A percentile compares a stretch with the other conserved stretches of the same genome.
Evolutionary conservation across 2,888 invertebrate genomes (phyloP).

Genomic region (Tinea trinotella): DNA sequence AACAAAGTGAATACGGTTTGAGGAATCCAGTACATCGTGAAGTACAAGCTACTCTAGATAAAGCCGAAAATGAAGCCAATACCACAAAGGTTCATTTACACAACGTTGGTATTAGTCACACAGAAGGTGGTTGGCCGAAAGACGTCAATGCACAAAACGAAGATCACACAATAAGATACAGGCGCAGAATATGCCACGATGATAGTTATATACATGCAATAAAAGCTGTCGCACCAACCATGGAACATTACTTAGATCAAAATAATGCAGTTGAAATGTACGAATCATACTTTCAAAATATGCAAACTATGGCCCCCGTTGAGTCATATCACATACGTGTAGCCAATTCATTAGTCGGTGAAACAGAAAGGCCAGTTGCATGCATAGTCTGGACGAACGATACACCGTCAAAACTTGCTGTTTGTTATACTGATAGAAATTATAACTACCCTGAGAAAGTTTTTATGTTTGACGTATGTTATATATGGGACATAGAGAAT

Average conservation of each 20-base stretch:
- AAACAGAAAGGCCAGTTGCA: constrained; percentile 59
- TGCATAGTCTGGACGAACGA: constrained; percentile 83
- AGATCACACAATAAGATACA: constrained; percentile 80
- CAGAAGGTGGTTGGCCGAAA: constrained; percentile 89
- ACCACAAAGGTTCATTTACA: constrained; percentile 72
- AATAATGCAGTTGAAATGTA: constrained; percentile 88
- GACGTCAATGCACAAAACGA: constrained; percentile 77
- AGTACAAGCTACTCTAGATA: constrained; percentile 57
- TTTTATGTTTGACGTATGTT: constrained; percentile 71
- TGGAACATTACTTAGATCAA: constrained; percentile 79
- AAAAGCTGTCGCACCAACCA: constrained; percentile 62
- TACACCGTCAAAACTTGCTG: constrained; percentile 73
- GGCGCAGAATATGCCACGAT: constrained; percentile 85
- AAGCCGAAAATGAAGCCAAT: constrained; percentile 71
- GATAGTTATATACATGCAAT: constrained; percentile 80
- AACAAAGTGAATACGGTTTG: constrained; percentile 56
- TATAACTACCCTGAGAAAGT: background rate
- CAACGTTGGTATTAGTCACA: constrained; percentile 78
- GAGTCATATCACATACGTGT: constrained; percentile 73
- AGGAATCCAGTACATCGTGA: constrained; percentile 65
- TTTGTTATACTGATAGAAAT: constrained; percentile 68
- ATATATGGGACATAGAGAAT: constrained; percentile 76
- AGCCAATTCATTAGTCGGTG: constrained; percentile 78
- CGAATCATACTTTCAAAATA: constrained; percentile 78
- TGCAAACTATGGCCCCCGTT: constrained; percentile 59